These are phyloP conservation scores for Galbula dea DNA, from an alignment of 2,113 vertebrate species.

Conservation along the genomic window DNA sequence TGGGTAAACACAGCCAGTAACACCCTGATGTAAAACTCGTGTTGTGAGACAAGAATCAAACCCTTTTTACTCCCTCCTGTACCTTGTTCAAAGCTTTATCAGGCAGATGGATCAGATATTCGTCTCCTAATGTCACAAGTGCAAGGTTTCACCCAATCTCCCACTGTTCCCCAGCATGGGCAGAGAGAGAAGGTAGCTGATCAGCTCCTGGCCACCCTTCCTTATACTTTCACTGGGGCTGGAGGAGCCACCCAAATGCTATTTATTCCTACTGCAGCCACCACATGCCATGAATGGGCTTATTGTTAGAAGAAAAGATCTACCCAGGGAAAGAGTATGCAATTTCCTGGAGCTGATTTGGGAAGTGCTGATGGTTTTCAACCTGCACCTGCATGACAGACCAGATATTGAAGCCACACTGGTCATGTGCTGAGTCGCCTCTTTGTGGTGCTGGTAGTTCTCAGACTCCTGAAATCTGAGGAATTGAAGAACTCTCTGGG, in stretches of 20 bases:
- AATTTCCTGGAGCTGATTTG: neutral
- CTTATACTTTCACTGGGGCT: neutral
- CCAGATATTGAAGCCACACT: neutral
- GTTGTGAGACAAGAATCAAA: conserved; percentile 4
- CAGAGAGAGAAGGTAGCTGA: neutral
- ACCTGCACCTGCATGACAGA: neutral
- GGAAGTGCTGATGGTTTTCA: neutral
- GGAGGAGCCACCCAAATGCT: neutral
- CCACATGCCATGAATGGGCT: neutral
- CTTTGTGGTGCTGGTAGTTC: neutral
- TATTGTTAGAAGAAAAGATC: neutral
- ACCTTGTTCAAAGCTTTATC: conserved; percentile 46
- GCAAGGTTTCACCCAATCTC: neutral
- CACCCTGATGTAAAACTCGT: neutral
- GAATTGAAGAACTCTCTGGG: neutral
- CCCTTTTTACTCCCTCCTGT: neutral
- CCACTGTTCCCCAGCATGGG: neutral
- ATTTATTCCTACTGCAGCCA: neutral
- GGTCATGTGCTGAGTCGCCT: neutral
- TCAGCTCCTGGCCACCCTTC: neutral
- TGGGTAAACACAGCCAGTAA: conserved; percentile 22
- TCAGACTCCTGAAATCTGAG: neutral
- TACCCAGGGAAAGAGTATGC: neutral
- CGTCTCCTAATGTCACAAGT: neutral
- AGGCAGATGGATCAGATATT: neutral